A percentile compares a stretch with the other conserved stretches of the same genome.
Conservation (phyloP, 1,140 invertebrate species). For the Drosophila malerkotliana region DNA sequence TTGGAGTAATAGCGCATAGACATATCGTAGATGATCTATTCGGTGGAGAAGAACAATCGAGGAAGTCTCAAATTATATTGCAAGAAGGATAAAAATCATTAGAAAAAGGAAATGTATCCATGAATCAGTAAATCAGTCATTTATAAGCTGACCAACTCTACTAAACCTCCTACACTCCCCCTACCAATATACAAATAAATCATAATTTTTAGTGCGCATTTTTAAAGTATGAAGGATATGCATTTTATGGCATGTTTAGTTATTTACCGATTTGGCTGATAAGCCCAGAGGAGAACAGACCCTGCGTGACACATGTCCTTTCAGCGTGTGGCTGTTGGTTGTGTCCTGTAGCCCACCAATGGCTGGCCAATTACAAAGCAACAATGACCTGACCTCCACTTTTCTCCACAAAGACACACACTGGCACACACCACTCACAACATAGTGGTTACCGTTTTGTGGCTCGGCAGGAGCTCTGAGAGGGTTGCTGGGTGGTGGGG, state of each 20-base stretch:
- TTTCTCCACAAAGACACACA: slow-evolving; percentile 19
- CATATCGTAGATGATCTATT: slow-evolving; percentile 41
- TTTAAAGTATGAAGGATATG: background rate
- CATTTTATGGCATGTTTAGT: background rate
- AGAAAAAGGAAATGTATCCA: background rate
- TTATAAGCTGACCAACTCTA: background rate
- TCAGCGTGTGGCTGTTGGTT: slow-evolving; percentile 10
- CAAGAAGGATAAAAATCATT: slow-evolving; percentile 4
- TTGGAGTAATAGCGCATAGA: slow-evolving; percentile 26
- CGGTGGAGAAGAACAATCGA: slow-evolving; percentile 16
- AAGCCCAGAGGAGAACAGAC: slow-evolving; percentile 2
- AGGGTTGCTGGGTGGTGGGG: slow-evolving; percentile 16
- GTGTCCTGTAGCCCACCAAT: slow-evolving; percentile 23
- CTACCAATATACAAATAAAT: background rate
- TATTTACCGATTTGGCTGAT: slow-evolving; percentile 2
- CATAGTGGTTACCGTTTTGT: slow-evolving; percentile 36
- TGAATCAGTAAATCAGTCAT: background rate
- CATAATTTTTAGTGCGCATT: background rate
- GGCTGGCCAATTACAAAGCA: slow-evolving; percentile 42
- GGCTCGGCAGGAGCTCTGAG: slow-evolving; percentile 11
- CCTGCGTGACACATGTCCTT: slow-evolving; percentile 15
- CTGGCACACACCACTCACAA: background rate
- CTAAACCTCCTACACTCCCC: too few species aligned
- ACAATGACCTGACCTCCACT: slow-evolving; percentile 45
- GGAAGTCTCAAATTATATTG: slow-evolving; percentile 30